These are phyloP conservation scores for Aythya baeri DNA, from an alignment of 2,113 vertebrate species.

Conservation along the genomic window DNA sequence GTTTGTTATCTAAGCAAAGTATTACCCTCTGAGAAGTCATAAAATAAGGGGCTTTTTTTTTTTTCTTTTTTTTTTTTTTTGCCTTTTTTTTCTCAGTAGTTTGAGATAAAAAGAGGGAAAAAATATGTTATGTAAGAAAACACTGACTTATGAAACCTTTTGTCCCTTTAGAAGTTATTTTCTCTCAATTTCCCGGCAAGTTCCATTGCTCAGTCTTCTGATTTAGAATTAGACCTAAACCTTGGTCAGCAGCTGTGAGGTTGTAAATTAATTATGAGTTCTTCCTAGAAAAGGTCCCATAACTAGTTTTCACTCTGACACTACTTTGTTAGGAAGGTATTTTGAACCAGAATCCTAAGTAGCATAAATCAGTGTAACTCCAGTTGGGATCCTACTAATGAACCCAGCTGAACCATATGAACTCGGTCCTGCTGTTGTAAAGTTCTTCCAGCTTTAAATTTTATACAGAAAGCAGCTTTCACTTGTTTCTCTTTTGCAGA, in stretches of 20 bases:
- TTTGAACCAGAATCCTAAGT: not conserved
- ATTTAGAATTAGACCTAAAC: not conserved
- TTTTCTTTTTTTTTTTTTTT: not conserved
- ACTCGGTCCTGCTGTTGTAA: not conserved
- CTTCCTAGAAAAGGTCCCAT: not conserved
- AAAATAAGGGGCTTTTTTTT: not conserved
- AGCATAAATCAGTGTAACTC: not conserved
- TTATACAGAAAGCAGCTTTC: not conserved
- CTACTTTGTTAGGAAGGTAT: not conserved
- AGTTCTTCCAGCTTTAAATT: conserved; percentile 8
- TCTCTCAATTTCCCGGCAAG: not conserved
- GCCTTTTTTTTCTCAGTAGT: not conserved
- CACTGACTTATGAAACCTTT: not conserved
- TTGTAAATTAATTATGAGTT: conserved; percentile 5
- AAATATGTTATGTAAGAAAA: not conserved
- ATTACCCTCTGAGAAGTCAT: not conserved
- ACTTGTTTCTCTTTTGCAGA: not conserved
- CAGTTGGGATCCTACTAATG: not conserved
- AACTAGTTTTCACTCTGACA: not conserved
- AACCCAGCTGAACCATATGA: not conserved
- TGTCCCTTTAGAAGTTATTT: not conserved
- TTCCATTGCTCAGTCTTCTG: not conserved
- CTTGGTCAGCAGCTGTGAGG: not conserved
- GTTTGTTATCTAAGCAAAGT: not conserved
- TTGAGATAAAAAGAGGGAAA: not conserved